These are phyloP conservation scores for Fundulus diaphanus DNA, from an alignment of 2,797 vertebrate genomes.

Conservation along the genomic window DNA sequence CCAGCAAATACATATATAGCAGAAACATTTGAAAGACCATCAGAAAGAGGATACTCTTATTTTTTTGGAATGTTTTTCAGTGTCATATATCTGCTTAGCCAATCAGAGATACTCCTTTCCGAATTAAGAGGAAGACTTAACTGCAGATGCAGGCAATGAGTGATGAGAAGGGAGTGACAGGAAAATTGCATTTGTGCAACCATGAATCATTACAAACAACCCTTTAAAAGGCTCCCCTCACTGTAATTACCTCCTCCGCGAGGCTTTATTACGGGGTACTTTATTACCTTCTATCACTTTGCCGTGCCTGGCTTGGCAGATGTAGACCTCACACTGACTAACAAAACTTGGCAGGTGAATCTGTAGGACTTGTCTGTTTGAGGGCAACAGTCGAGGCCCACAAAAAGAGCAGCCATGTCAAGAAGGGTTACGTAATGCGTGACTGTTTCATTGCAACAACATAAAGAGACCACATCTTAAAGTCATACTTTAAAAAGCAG, in stretches of 20 bases:
- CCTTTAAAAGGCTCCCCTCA: constrained; percentile 75
- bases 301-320: constrained; percentile 64
- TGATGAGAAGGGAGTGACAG: constrained; percentile 78
- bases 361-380: constrained; percentile 23
- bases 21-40: background rate
- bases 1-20: background rate
- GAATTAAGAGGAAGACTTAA: constrained; percentile 42
- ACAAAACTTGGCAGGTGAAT: constrained; percentile 67
- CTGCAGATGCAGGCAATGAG: constrained; percentile 65
- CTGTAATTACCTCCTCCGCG: constrained; percentile 79
- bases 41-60: background rate
- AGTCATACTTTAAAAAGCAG: background rate
- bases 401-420: constrained; percentile 12
- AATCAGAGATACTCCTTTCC: constrained; percentile 9
- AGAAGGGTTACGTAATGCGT: constrained; percentile 33
- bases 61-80: background rate
- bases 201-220: constrained; percentile 82
- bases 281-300: constrained; percentile 74
- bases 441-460: constrained; percentile 23
- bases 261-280: constrained; percentile 71
- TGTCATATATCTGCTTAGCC: background rate
- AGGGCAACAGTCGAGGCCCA: background rate
- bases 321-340: constrained; percentile 73
- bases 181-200: constrained; percentile 80
- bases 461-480: background rate